Percentiles rank a stretch among this genome's conserved stretches.
Evolutionary conservation across 2,797 vertebrate genomes (phyloP).

Genomic region (Anas flavirostris): DNA sequence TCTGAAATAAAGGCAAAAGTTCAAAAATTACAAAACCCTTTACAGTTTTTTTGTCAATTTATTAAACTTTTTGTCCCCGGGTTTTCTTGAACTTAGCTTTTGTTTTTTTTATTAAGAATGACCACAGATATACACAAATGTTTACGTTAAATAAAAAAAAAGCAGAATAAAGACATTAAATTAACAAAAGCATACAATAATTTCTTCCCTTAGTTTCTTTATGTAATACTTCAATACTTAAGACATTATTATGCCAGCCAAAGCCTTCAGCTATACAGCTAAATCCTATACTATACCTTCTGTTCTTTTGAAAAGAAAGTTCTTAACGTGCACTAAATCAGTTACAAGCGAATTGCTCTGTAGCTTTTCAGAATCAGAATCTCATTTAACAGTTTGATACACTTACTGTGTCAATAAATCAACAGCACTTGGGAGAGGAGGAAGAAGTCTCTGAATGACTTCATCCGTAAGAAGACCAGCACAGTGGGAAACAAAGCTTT

Average conservation of each 20-base stretch:
- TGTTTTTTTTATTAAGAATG: neutral
- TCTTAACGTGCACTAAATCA: conserved; percentile 5
- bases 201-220: conserved; percentile 13
- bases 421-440: conserved; percentile 86
- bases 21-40: neutral
- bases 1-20: neutral
- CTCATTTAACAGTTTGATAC: neutral
- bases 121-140: neutral
- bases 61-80: neutral
- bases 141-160: neutral
- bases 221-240: neutral
- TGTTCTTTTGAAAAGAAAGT: neutral
- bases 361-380: neutral
- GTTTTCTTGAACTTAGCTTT: neutral
- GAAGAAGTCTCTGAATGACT: conserved; percentile 84
- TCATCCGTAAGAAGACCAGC: conserved; percentile 88
- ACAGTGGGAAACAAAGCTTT: conserved; percentile 88
- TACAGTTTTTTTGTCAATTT: neutral
- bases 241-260: neutral
- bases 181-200: neutral
- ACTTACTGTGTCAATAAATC: conserved; percentile 90
- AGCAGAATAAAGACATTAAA: neutral
- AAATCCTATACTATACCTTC: neutral
- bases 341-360: neutral
- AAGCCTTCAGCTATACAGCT: neutral